These are phyloP conservation scores for Megalops atlanticus DNA, from an alignment of 2,113 vertebrate genomes.

Conservation along the genomic window DNA sequence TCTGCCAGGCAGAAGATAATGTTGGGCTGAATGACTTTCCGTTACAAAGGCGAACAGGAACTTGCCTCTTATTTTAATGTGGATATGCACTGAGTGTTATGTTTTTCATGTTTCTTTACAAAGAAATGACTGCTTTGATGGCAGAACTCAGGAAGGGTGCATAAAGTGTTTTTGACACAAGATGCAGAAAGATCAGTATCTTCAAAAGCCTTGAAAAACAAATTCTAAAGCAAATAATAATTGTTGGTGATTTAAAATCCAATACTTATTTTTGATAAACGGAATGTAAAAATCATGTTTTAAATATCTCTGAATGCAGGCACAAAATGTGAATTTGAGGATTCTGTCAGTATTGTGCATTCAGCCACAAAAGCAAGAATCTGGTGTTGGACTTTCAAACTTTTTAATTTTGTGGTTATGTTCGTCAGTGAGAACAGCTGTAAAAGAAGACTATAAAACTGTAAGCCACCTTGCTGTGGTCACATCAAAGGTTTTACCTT, in stretches of 20 bases:
- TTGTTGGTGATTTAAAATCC: not conserved
- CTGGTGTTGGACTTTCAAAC: no score
- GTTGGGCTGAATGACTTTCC: constrained; percentile 76
- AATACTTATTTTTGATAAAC: no score
- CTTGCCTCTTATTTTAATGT: constrained; percentile 57
- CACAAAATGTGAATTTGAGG: no score
- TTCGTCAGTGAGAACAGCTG: no score
- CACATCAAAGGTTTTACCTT: no score
- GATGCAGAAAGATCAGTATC: constrained; percentile 37
- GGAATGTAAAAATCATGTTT: no score
- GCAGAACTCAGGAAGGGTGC: constrained; percentile 45
- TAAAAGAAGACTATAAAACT: no score
- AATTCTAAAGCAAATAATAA: constrained; percentile 50
- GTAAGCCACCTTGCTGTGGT: no score
- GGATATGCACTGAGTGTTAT: constrained; percentile 51
- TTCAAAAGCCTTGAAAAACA: constrained; percentile 43
- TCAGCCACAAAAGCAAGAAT: no score
- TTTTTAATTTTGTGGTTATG: no score
- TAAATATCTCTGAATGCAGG: no score
- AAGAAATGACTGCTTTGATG: constrained; percentile 50
- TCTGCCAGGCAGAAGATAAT: constrained; percentile 71
- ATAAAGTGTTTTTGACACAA: constrained; percentile 50
- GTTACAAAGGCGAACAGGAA: constrained; percentile 66
- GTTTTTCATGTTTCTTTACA: constrained; percentile 44
- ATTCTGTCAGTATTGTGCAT: no score